Percentiles rank a stretch among this genome's conserved stretches.
phyloP scores from a whole-genome alignment of 2,797 vertebrate genomes.

The Halcyon leucocephala region DNA sequence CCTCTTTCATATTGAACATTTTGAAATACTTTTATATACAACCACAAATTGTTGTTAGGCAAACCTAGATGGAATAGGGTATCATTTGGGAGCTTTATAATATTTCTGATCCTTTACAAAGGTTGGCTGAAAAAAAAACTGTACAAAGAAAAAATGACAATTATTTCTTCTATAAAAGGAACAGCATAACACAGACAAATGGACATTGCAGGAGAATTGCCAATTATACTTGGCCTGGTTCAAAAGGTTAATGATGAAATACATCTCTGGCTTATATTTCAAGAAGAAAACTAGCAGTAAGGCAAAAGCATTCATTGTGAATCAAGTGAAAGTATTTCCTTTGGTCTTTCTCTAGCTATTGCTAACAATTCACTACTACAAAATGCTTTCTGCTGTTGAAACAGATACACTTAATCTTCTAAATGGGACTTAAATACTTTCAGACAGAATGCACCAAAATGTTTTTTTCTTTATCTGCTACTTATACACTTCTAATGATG shows the following conservation, averaged over 20 bases:
- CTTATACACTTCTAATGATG: not conserved
- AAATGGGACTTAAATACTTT: slow-evolving; percentile 21
- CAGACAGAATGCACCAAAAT: not conserved
- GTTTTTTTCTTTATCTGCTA: not conserved
- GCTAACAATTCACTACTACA: not conserved
- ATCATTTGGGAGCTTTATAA: not conserved
- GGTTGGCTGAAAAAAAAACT: not conserved
- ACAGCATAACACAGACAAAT: slow-evolving; percentile 48
- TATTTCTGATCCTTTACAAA: slow-evolving; percentile 26
- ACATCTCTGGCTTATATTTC: slow-evolving; percentile 39
- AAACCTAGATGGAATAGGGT: not conserved
- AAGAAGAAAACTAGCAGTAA: slow-evolving; percentile 45
- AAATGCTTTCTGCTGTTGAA: slow-evolving; percentile 23
- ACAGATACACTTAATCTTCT: not conserved
- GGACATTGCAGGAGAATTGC: slow-evolving; percentile 23
- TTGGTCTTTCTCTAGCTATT: slow-evolving; percentile 3
- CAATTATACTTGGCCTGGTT: slow-evolving; percentile 43
- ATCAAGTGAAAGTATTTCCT: slow-evolving; percentile 18
- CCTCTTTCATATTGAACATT: not conserved
- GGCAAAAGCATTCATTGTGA: slow-evolving; percentile 25
- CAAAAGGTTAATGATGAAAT: slow-evolving; percentile 65
- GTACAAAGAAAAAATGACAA: slow-evolving; percentile 28
- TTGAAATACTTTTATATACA: not conserved
- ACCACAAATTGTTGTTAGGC: not conserved
- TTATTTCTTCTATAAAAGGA: slow-evolving; percentile 57